Conservation (phyloP, 1,140 invertebrate species). For the Hyles vespertilio region DNA sequence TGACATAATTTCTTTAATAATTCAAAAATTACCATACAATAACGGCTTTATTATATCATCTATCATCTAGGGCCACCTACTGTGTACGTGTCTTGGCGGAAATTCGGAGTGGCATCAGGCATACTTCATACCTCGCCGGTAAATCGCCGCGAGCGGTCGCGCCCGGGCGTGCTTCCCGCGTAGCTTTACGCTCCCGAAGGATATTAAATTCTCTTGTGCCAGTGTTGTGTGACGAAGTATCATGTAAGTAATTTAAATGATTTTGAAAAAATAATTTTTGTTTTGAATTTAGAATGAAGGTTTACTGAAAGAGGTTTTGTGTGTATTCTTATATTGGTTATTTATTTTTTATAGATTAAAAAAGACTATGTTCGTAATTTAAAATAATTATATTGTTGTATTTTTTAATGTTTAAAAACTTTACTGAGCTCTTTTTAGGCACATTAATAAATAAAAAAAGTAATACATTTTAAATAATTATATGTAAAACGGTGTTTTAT, state of each 20-base stretch:
- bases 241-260: not conserved
- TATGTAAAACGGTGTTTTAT: too few species aligned
- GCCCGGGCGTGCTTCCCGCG: not conserved
- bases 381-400: too few species aligned
- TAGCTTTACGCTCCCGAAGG: not conserved
- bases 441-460: too few species aligned
- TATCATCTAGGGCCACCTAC: constrained; percentile 1
- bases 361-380: too few species aligned
- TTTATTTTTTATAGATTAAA: too few species aligned
- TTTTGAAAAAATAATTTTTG: too few species aligned
- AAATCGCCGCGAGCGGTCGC: constrained; percentile 15
- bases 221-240: constrained; percentile 2
- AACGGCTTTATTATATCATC: not conserved
- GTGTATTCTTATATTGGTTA: too few species aligned
- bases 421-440: too few species aligned
- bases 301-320: too few species aligned
- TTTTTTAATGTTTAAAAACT: too few species aligned
- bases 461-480: too few species aligned
- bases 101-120: not conserved
- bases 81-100: constrained; percentile 7
- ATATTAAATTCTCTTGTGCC: not conserved
- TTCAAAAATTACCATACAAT: constrained; percentile 1
- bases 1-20: not conserved
- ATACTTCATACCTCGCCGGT: constrained; percentile 18
- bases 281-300: too few species aligned